Evolutionary conservation across 2,888 invertebrate species (phyloP).

Genomic region (Meandrusa payeni): DNA sequence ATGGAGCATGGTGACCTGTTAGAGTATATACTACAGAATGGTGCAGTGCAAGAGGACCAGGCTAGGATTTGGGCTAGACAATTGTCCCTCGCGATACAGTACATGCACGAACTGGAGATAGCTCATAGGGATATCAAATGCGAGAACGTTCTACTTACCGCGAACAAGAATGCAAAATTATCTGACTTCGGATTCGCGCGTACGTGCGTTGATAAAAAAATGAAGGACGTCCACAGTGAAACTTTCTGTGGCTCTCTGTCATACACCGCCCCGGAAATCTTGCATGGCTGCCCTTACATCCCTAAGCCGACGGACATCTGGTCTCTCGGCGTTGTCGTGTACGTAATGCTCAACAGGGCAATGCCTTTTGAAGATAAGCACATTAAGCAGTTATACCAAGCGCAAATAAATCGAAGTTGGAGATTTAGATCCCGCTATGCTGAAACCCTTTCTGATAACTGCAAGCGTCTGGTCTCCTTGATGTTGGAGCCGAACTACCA

Average conservation of each 20-base stretch:
- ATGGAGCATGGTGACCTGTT: conserved; percentile 89
- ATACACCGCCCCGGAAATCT: conserved; percentile 93
- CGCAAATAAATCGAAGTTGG: conserved; percentile 82
- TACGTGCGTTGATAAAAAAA: conserved; percentile 59
- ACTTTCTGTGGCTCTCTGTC: conserved; percentile 93
- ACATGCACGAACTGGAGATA: conserved; percentile 87
- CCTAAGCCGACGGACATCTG: conserved; percentile 89
- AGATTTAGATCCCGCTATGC: conserved; percentile 84
- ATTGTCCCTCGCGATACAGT: conserved; percentile 85
- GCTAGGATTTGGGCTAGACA: conserved; percentile 87
- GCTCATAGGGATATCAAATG: conserved; percentile 92
- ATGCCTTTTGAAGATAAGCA: conserved; percentile 92
- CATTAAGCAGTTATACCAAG: conserved; percentile 84
- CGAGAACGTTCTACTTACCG: conserved; percentile 88
- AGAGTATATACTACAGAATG: conserved; percentile 85
- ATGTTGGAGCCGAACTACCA: conserved; percentile 85
- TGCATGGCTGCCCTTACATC: conserved; percentile 87
- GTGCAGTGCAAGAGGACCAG: conserved; percentile 84
- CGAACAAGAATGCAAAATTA: conserved; percentile 87
- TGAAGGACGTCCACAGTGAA: conserved; percentile 81
- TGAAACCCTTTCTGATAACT: conserved; percentile 78
- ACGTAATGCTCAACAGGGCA: conserved; percentile 90
- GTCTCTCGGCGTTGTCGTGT: conserved; percentile 90
- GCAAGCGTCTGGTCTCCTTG: conserved; percentile 81
- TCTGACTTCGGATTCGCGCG: conserved; percentile 92